These are phyloP conservation scores for Sympetrum striolatum DNA, from an alignment of 2,888 invertebrate species.

Conservation along the genomic window DNA sequence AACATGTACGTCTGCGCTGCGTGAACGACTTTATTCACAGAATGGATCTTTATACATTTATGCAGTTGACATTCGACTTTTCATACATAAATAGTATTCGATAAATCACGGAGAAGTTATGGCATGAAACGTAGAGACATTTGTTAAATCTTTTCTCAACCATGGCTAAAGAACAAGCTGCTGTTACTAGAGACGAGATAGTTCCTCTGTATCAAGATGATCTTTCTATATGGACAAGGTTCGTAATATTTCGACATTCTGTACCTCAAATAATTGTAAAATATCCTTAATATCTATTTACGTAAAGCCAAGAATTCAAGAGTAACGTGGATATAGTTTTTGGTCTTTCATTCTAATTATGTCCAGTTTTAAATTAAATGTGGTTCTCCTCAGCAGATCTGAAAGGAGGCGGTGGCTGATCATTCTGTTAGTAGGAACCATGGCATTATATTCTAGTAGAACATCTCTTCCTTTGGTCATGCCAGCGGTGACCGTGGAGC, in stretches of 20 bases:
- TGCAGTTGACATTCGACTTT: too few relatives aligned
- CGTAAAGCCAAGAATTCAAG: neutral
- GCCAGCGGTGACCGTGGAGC: slow-evolving; percentile 68
- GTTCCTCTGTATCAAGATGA: slow-evolving; percentile 8
- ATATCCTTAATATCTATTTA: neutral
- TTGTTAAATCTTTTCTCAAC: neutral
- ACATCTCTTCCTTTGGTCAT: slow-evolving; percentile 72
- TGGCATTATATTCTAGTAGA: slow-evolving; percentile 70
- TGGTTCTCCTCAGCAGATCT: slow-evolving; percentile 56
- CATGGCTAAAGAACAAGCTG: neutral
- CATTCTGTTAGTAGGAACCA: slow-evolving; percentile 68
- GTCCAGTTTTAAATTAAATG: neutral
- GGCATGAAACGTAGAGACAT: neutral
- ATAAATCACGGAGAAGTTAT: neutral
- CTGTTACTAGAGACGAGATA: neutral
- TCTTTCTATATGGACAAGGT: slow-evolving; percentile 25
- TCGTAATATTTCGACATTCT: neutral
- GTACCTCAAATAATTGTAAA: neutral
- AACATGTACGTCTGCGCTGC: too few relatives aligned
- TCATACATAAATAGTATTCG: too few relatives aligned
- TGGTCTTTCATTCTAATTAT: neutral
- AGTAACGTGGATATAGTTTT: neutral
- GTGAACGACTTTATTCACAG: too few relatives aligned
- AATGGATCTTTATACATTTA: too few relatives aligned
- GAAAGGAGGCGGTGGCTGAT: slow-evolving; percentile 68